Evolutionary conservation across 2,888 invertebrate species (phyloP).

Genomic region (Torymus aiolomorphi): DNA sequence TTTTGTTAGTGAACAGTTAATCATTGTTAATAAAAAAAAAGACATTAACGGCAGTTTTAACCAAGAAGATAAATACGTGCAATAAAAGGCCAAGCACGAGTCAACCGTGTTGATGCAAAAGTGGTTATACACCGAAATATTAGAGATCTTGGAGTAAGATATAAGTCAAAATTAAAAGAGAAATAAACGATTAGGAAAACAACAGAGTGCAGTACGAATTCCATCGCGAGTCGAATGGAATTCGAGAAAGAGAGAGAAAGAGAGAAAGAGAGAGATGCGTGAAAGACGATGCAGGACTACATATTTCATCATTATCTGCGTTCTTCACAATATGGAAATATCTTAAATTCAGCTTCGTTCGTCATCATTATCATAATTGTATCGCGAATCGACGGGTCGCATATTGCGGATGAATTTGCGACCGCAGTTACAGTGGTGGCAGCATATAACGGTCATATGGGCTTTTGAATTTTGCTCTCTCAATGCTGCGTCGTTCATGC

Average conservation of each 20-base stretch:
- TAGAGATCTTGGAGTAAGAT: neutral
- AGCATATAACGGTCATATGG: slow-evolving; percentile 61
- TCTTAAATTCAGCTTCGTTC: neutral
- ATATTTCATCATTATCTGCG: neutral
- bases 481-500: slow-evolving; percentile 57
- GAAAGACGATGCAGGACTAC: slow-evolving; percentile 55
- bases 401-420: slow-evolving; percentile 22
- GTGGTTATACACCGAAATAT: slow-evolving; percentile 10
- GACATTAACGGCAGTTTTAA: slow-evolving; percentile 2
- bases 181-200: neutral
- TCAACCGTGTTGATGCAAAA: slow-evolving; percentile 58
- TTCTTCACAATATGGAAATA: slow-evolving; percentile 6
- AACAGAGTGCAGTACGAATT: slow-evolving; percentile 27
- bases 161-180: neutral
- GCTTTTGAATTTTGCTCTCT: slow-evolving; percentile 13
- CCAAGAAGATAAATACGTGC: slow-evolving; percentile 64
- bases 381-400: slow-evolving; percentile 7
- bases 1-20: neutral
- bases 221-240: slow-evolving; percentile 18
- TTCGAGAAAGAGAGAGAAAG: slow-evolving; percentile 48
- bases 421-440: slow-evolving; percentile 59
- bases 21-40: neutral
- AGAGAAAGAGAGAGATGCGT: slow-evolving; percentile 45
- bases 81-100: slow-evolving; percentile 70
- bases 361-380: neutral